Evolutionary conservation across 2,797 vertebrate genomes (phyloP).

Genomic region (Urophycis tenuis): DNA sequence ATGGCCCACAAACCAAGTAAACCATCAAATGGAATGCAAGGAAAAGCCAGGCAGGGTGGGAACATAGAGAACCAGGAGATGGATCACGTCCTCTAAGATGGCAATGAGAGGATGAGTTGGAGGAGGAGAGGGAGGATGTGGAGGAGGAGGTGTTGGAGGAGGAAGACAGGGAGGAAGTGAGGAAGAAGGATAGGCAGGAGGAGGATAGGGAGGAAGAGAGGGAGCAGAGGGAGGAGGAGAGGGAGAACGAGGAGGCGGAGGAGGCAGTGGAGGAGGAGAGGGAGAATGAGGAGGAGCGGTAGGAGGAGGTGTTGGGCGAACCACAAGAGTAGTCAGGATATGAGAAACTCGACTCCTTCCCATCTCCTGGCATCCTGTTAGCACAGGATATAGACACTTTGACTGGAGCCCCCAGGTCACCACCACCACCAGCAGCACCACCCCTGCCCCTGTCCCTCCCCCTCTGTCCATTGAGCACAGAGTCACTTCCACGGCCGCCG

Average conservation of each 20-base stretch:
- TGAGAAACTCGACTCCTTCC: conserved; percentile 66
- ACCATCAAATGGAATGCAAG: not conserved
- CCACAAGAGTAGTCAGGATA: conserved; percentile 56
- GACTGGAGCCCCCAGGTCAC: conserved; percentile 51
- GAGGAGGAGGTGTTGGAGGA: not conserved
- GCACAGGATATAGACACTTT: conserved; percentile 70
- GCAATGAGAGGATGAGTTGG: not conserved
- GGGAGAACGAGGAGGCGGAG: not conserved
- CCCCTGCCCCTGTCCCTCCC: conserved; percentile 21
- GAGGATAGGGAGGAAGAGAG: not conserved
- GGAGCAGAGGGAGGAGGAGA: not conserved
- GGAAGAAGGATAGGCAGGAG: too few species aligned
- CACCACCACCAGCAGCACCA: conserved; percentile 10
- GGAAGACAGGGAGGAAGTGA: too few species aligned
- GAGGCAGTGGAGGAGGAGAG: conserved; percentile 8
- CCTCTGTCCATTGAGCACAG: conserved; percentile 23
- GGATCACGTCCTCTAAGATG: not conserved
- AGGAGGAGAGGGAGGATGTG: not conserved
- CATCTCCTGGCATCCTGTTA: conserved; percentile 69
- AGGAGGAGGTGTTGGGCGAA: too few species aligned
- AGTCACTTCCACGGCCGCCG: conserved; percentile 57
- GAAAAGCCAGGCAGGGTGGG: not conserved
- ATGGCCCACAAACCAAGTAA: not conserved
- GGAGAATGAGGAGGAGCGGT: conserved; percentile 20
- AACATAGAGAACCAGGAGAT: not conserved